phyloP scores from a whole-genome alignment of 2,113 vertebrate genomes.

The Trichechus manatus region DNA sequence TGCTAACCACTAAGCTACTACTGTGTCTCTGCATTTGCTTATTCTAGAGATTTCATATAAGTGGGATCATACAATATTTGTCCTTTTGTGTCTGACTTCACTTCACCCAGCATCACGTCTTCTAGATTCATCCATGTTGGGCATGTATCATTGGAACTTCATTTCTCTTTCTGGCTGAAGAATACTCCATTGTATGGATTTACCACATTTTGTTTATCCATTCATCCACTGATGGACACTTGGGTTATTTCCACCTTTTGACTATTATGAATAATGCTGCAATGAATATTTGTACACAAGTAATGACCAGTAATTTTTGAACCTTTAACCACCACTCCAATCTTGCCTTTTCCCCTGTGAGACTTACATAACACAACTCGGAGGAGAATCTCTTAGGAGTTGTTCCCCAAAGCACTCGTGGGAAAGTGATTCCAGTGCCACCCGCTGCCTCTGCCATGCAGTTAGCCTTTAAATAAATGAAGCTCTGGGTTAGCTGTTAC shows the following conservation, averaged over 20 bases:
- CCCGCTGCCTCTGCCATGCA: not conserved
- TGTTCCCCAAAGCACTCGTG: not conserved
- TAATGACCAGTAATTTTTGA: not conserved
- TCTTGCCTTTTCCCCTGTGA: not conserved
- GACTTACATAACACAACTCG: accelerated
- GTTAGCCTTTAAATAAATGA: not conserved
- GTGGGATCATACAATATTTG: not conserved
- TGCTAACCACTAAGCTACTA: not conserved
- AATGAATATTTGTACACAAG: not conserved
- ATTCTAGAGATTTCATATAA: not conserved
- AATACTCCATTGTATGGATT: not conserved
- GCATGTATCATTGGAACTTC: not conserved
- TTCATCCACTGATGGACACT: not conserved
- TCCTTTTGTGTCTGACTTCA: not conserved
- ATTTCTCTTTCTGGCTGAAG: not conserved
- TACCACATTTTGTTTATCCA: not conserved
- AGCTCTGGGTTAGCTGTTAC: not conserved
- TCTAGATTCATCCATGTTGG: not conserved
- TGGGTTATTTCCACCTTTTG: not conserved
- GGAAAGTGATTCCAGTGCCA: not conserved
- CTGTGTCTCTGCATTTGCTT: not conserved
- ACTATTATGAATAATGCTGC: not conserved
- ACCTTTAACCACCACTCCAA: not conserved
- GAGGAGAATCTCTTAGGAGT: not conserved
- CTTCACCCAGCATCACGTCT: not conserved